These are phyloP conservation scores for Parnassius glacialis DNA, from an alignment of 2,888 invertebrate species.

Conservation along the genomic window DNA sequence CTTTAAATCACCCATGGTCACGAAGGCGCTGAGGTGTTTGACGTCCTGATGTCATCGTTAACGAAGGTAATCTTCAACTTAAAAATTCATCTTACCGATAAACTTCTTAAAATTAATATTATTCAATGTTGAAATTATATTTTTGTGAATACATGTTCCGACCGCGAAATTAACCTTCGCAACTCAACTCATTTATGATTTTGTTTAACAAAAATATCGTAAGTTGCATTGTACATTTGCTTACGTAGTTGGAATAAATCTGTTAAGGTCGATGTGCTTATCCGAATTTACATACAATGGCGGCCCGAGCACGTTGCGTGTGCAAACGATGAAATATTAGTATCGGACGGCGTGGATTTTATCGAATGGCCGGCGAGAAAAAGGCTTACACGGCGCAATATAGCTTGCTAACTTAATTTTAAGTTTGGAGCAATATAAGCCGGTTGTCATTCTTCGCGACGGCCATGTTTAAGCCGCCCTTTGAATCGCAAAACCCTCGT, in stretches of 20 bases:
- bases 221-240: constrained; percentile 4
- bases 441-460: constrained; percentile 46
- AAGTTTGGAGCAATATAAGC: constrained; percentile 38
- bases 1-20: no score
- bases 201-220: constrained; percentile 9
- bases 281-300: constrained; percentile 67
- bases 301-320: constrained; percentile 53
- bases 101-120: no score
- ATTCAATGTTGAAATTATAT: no score
- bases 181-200: not conserved
- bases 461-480: constrained; percentile 50
- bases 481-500: constrained; percentile 49
- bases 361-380: constrained; percentile 48
- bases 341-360: constrained; percentile 45
- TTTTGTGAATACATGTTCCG: no score
- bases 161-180: no score
- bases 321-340: constrained; percentile 64
- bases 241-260: constrained; percentile 44
- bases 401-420: constrained; percentile 38
- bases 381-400: constrained; percentile 34
- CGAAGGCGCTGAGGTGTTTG: no score
- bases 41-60: no score
- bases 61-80: no score
- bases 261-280: constrained; percentile 57
- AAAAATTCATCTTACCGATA: no score